Conservation (phyloP, 1,140 invertebrate genomes). For the Leguminivora glycinivorella region DNA sequence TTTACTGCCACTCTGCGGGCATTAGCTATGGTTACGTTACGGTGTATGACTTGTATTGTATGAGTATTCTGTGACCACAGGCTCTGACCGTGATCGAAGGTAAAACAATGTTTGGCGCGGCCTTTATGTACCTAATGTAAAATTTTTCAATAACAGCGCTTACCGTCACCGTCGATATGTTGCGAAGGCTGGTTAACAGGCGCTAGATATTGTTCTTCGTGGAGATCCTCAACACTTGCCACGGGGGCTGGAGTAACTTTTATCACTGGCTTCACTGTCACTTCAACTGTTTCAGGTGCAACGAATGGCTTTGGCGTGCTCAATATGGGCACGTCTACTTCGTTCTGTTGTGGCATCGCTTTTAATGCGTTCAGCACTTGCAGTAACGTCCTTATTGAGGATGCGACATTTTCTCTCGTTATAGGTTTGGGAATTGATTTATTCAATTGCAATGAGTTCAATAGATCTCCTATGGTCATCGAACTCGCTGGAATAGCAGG, state of each 20-base stretch:
- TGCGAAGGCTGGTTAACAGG: slow-evolving; percentile 64
- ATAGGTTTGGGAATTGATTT: slow-evolving; percentile 87
- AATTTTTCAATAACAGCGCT: no score
- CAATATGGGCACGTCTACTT: slow-evolving; percentile 48
- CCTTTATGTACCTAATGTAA: no score
- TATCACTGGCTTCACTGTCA: slow-evolving; percentile 34
- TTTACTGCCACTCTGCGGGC: no score
- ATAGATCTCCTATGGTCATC: slow-evolving; percentile 62
- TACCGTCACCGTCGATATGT: slow-evolving; percentile 74
- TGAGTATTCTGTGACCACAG: no score
- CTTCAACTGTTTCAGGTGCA: slow-evolving; percentile 41
- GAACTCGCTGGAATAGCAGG: slow-evolving; percentile 46
- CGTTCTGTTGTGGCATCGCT: slow-evolving; percentile 68
- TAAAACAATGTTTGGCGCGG: no score
- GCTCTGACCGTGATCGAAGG: no score
- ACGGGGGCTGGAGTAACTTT: slow-evolving; percentile 38
- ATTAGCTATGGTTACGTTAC: no score
- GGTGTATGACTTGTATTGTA: no score
- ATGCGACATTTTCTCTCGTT: slow-evolving; percentile 87
- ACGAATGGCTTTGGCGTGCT: slow-evolving; percentile 68
- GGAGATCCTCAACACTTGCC: slow-evolving; percentile 46
- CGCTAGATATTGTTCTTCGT: slow-evolving; percentile 64
- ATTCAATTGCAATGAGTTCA: slow-evolving; percentile 84
- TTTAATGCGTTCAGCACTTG: slow-evolving; percentile 85
- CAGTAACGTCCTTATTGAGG: slow-evolving; percentile 87